Conservation (phyloP, 1,140 invertebrate genomes). For the Harpegnathos saltator region DNA sequence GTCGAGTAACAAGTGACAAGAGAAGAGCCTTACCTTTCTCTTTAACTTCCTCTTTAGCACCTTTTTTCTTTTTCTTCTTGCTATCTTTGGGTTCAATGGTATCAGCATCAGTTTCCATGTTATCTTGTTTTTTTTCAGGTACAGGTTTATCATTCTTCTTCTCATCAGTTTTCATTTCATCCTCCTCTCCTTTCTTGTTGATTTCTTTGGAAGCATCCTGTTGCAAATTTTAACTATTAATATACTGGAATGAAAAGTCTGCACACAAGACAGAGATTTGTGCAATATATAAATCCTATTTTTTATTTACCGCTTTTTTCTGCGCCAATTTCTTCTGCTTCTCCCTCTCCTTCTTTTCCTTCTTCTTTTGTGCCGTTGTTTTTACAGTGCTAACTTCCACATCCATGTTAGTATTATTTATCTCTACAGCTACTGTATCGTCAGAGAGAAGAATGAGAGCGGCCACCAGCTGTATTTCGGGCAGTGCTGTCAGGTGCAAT, state of each 20-base stretch:
- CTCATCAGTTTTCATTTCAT: constrained; percentile 78
- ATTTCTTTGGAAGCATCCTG: constrained; percentile 65
- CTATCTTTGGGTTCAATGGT: constrained; percentile 88
- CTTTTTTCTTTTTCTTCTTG: constrained; percentile 87
- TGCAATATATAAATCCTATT: constrained; percentile 6
- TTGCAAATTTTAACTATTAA: constrained; percentile 39
- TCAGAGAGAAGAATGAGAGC: no score
- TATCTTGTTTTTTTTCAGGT: constrained; percentile 82
- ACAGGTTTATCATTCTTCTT: constrained; percentile 84
- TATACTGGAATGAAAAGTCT: constrained; percentile 1
- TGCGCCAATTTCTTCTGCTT: constrained; percentile 90
- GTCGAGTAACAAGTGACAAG: constrained; percentile 32
- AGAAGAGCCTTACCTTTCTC: constrained; percentile 84
- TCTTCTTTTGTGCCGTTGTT: constrained; percentile 94
- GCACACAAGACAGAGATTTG: not conserved
- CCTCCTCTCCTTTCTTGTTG: constrained; percentile 75
- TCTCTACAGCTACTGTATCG: constrained; percentile 58
- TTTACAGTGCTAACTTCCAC: constrained; percentile 89
- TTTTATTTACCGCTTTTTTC: constrained; percentile 85
- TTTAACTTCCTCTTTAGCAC: constrained; percentile 82
- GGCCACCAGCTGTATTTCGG: no score
- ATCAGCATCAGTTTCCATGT: constrained; percentile 87
- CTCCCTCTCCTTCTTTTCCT: constrained; percentile 94
- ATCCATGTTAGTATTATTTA: constrained; percentile 83
- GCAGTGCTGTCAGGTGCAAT: no score